phyloP scores from a whole-genome alignment of 1,140 invertebrate genomes.

The Drosophila ananassae region DNA sequence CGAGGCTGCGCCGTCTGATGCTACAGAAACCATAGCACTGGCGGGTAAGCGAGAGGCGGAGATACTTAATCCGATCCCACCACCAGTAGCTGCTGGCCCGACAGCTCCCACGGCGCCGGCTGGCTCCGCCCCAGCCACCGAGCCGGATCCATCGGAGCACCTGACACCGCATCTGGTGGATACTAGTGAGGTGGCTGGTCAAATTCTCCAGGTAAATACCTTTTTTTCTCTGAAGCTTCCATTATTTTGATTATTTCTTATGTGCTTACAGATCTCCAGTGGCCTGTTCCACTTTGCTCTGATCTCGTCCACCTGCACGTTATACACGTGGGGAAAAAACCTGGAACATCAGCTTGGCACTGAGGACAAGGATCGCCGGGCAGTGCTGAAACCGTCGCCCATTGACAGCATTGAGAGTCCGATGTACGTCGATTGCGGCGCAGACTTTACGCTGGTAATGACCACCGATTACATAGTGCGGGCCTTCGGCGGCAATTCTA shows the following conservation, averaged over 20 bases:
- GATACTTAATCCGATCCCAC: constrained; percentile 12
- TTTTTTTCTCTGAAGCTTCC: not conserved
- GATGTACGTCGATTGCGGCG: constrained; percentile 85
- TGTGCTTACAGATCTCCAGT: constrained; percentile 85
- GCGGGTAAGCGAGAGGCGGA: constrained; percentile 1
- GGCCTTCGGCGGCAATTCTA: constrained; percentile 88
- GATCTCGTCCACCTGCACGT: constrained; percentile 86
- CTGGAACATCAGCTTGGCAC: constrained; percentile 88
- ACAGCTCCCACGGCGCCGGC: constrained; percentile 32
- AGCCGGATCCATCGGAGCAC: constrained; percentile 84
- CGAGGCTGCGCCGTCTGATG: constrained; percentile 60
- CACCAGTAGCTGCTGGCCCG: constrained; percentile 1
- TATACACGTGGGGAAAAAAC: constrained; percentile 89
- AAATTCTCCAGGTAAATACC: constrained; percentile 85
- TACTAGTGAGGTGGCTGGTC: constrained; percentile 86
- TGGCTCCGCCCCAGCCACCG: constrained; percentile 5
- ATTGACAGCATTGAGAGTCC: constrained; percentile 79
- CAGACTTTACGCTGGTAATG: constrained; percentile 87
- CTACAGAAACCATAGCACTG: constrained; percentile 42
- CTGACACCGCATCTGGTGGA: constrained; percentile 86
- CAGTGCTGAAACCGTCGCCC: constrained; percentile 80
- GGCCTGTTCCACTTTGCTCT: constrained; percentile 87
- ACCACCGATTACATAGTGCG: constrained; percentile 85
- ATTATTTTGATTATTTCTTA: not conserved
- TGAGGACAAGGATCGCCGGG: constrained; percentile 85